Evolutionary conservation across 2,888 invertebrate genomes (phyloP), one percentile per base, ranked within the genome.

Genomic region (Agelastica alni): DNA sequence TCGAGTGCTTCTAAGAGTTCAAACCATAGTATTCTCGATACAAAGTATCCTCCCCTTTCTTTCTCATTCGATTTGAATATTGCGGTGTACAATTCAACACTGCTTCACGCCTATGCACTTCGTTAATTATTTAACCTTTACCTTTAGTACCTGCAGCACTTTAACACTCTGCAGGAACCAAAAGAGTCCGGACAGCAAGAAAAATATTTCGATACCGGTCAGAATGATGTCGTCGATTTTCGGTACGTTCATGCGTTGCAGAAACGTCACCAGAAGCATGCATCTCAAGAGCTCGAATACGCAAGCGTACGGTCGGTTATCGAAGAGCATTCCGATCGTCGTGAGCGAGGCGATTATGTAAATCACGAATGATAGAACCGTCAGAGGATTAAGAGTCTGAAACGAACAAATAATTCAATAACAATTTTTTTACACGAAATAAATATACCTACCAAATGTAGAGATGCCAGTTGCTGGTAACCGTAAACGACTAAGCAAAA

Each of bases 251-350:
- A 77, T 75, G 53, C 80, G 77, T 55, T 76, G 76, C 6, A 78
- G 63, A 5, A 74, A 74, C 9, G 72, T 73, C 28, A 87, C 81
- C 14, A 86, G 77, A 0, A 83, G 14, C 61, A 83, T 78, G 67
- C 89, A 89, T 6, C 89, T 81, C 1, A 82, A 57, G 1, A 87
- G 79, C 74, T 90, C 90, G 26, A 86, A 76, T 1, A 82, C 67
- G 4, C 83, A 80, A 0, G 86, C 86, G 63, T 82, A 78, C 4
- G 81, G 79, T 32, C 82, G 81, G 63, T 85, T 83, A 64, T 89
- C 89, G 64, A 89, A 85, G 5, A 89, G 71, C 80, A 89, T 81
- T 1, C 89, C 89, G 43, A 89, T 86, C 16, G 84, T 78, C 0
- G 85, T 85, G 9, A 89, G 75, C 0, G 88, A 85, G 2, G 81